Evolutionary conservation across 2,113 vertebrate species (phyloP).

Genomic region (Lamprotornis superbus): DNA sequence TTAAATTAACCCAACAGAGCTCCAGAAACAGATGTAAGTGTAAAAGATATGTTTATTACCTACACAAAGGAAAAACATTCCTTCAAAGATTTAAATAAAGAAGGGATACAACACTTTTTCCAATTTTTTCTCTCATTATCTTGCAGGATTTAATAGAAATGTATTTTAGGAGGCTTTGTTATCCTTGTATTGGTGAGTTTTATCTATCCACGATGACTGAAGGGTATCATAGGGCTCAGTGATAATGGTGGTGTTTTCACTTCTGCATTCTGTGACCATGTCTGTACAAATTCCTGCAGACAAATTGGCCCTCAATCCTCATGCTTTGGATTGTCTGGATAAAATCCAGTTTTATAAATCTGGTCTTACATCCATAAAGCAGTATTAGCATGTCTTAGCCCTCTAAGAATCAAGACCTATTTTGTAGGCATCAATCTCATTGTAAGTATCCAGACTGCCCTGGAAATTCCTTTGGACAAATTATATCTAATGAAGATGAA

Average conservation of each 20-base stretch:
- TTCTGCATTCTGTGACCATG: neutral
- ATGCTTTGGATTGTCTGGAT: neutral
- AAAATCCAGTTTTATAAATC: neutral
- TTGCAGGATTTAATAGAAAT: neutral
- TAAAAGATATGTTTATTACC: neutral
- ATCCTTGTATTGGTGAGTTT: neutral
- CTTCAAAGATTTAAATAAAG: neutral
- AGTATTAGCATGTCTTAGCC: neutral
- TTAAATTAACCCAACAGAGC: neutral
- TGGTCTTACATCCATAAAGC: neutral
- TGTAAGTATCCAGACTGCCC: neutral
- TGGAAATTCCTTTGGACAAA: neutral
- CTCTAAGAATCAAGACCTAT: neutral
- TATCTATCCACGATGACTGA: neutral
- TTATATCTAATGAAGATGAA: neutral
- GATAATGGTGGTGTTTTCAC: neutral
- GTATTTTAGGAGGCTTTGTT: neutral
- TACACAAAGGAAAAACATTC: neutral
- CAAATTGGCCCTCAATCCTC: neutral
- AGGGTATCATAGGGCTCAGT: neutral
- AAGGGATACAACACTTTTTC: fast-evolving
- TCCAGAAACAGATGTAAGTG: neutral
- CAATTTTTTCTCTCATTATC: neutral
- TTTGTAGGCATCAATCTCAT: neutral
- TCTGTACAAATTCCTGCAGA: neutral